Evolutionary conservation across 2,797 vertebrate species (phyloP), one percentile per base, ranked within the genome.

Genomic region (Gastrophryne carolinensis): DNA sequence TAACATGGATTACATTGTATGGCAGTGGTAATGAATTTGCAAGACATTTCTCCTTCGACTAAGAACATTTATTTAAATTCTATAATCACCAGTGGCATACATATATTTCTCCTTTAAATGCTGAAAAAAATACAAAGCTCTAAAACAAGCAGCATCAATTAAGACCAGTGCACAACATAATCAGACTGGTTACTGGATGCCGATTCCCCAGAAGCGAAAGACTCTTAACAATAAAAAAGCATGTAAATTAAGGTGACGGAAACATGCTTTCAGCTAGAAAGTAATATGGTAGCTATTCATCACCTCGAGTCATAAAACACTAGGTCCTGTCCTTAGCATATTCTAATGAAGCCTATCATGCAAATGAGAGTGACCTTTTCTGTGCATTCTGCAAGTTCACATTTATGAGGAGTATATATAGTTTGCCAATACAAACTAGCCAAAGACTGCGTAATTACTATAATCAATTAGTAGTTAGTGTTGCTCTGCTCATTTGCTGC

Each of bases 311-410:
- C 92, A 95, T 93, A 94, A 93, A 94, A 92, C 90, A 89, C 90
- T 90, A 77, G 90, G 92, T 91, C 92, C 80, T 80, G 90, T 96
- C 93, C 94, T 96, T 93, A 95, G 94, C 94, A 97, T 96, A 96
- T 96, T 95, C 93, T 98, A 96, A 97, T 95, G 94, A 96, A 95
- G 94, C 92, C 93, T 92, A 91, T 92, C 93, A 98, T 98, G 95
- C 94, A 98, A 98, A 98, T 96, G 90, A 95, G 91, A 89, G 87
- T 92, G 94, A 95, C 95, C 96, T 98, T 97, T 96, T 92, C 91
- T 74, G 83, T 91, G 91, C 89, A 90, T 94, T 94, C 91, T 92
- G 93, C 94, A 94, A 94, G 93, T 95, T 93, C 94, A 94, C 93
- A 95, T 95, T 95, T 94, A 93, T 92, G 89, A 87, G 85, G 84